Conservation (phyloP, 2,888 invertebrate species). For the Chloroclystis v-ata region DNA sequence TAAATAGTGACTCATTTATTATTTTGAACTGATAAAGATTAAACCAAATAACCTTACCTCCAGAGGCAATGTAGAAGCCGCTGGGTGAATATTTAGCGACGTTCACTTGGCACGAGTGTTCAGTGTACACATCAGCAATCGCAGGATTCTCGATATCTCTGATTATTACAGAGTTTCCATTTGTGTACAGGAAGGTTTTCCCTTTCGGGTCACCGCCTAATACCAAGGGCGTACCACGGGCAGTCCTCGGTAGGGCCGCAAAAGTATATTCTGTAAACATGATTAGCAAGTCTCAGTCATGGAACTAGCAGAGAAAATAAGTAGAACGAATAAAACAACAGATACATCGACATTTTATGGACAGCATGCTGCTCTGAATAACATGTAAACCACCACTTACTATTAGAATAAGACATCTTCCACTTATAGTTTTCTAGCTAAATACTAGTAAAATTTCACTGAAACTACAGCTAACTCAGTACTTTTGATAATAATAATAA, state of each 20-base stretch:
- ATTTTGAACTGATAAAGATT: conserved; percentile 14
- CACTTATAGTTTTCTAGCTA: conserved; percentile 50
- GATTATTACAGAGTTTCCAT: conserved; percentile 98
- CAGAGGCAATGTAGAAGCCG: conserved; percentile 98
- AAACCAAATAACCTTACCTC: conserved; percentile 82
- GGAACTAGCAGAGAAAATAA: conserved; percentile 23
- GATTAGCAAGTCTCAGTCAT: conserved; percentile 33
- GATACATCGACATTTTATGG: conserved; percentile 26
- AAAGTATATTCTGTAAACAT: conserved; percentile 87
- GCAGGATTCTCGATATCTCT: conserved; percentile 97
- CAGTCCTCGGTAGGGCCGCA: conserved; percentile 95
- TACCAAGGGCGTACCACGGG: conserved; percentile 95
- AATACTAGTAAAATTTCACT: conserved; percentile 44
- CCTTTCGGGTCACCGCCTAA: conserved; percentile 98
- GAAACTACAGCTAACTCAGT: conserved; percentile 49
- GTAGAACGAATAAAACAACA: conserved; percentile 27
- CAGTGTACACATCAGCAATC: conserved; percentile 96
- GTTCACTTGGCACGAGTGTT: conserved; percentile 96
- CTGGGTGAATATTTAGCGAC: conserved; percentile 99
- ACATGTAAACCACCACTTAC: conserved; percentile 52
- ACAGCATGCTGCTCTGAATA: conserved; percentile 40
- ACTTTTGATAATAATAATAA: conserved; percentile 58
- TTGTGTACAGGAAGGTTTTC: conserved; percentile 96
- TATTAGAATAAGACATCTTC: conserved; percentile 71
- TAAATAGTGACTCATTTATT: conserved; percentile 23